Conservation (phyloP, 2,113 vertebrate genomes). For the pig (Sus scrofa) region DNA sequence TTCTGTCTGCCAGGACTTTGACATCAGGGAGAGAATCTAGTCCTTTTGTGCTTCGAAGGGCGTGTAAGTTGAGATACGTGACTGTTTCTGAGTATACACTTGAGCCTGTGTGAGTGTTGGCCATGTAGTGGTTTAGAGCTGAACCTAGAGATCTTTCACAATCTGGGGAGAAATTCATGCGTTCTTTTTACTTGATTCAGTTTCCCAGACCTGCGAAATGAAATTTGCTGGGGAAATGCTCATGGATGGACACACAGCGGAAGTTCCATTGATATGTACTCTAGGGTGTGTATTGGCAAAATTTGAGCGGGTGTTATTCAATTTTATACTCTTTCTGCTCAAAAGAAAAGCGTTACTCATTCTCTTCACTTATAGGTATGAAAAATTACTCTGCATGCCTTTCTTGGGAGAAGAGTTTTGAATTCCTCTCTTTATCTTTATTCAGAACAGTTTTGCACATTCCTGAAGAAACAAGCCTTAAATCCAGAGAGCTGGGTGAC, state of each 20-base stretch:
- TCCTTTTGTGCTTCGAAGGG: conserved; percentile 24
- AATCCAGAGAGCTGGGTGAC: conserved; percentile 55
- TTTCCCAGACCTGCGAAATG: conserved; percentile 31
- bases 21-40: not conserved
- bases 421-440: conserved; percentile 74
- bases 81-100: not conserved
- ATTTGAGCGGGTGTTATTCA: not conserved
- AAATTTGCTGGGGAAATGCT: conserved; percentile 22
- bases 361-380: conserved; percentile 50
- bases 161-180: conserved; percentile 19
- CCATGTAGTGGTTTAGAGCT: not conserved
- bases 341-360: conserved; percentile 47
- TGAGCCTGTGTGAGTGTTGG: not conserved
- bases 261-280: not conserved
- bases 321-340: conserved; percentile 27
- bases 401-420: conserved; percentile 63
- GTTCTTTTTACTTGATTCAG: conserved; percentile 57
- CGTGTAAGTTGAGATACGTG: not conserved
- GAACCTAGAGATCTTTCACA: conserved; percentile 38
- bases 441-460: conserved; percentile 58
- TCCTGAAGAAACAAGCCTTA: conserved; percentile 74
- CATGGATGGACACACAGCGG: conserved; percentile 20
- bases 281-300: not conserved
- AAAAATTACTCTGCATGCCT: conserved; percentile 65
- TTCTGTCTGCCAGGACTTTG: not conserved